These are phyloP conservation scores for Poeciliopsis occidentalis DNA, from an alignment of 2,113 vertebrate genomes.

Conservation along the genomic window DNA sequence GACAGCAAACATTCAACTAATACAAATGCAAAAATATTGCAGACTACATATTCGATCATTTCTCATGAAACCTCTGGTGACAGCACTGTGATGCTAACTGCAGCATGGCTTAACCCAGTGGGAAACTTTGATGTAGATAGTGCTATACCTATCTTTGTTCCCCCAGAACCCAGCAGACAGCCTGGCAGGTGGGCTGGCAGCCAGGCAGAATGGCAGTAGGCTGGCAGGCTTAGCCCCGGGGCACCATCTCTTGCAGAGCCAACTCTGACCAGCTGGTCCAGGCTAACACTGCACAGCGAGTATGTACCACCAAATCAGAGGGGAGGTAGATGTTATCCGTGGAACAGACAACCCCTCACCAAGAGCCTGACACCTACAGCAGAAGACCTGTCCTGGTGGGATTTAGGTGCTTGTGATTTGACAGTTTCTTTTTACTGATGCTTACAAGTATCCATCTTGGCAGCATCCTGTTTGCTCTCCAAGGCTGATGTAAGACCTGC, in stretches of 20 bases:
- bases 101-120: slow-evolving; percentile 30
- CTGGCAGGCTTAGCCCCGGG: slow-evolving; percentile 66
- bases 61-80: background rate
- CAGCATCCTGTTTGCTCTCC: slow-evolving; percentile 22
- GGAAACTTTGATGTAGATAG: slow-evolving; percentile 57
- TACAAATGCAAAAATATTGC: too few relatives aligned
- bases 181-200: slow-evolving; percentile 65
- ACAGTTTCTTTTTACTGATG: slow-evolving; percentile 17
- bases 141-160: slow-evolving; percentile 66
- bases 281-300: slow-evolving; percentile 55
- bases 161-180: slow-evolving; percentile 64
- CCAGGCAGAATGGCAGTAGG: slow-evolving; percentile 62
- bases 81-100: background rate
- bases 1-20: background rate
- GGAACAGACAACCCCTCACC: slow-evolving; percentile 59
- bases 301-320: slow-evolving; percentile 45
- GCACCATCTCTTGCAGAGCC: slow-evolving; percentile 62
- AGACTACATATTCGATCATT: too few relatives aligned
- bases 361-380: slow-evolving; percentile 49
- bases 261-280: slow-evolving; percentile 72
- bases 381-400: slow-evolving; percentile 33
- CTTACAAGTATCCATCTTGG: slow-evolving; percentile 22
- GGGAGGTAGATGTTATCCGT: slow-evolving; percentile 50
- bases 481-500: slow-evolving; percentile 34
- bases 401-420: slow-evolving; percentile 46